These are phyloP conservation scores for Neelides folsomi DNA, from an alignment of 2,888 invertebrate genomes.

Conservation along the genomic window DNA sequence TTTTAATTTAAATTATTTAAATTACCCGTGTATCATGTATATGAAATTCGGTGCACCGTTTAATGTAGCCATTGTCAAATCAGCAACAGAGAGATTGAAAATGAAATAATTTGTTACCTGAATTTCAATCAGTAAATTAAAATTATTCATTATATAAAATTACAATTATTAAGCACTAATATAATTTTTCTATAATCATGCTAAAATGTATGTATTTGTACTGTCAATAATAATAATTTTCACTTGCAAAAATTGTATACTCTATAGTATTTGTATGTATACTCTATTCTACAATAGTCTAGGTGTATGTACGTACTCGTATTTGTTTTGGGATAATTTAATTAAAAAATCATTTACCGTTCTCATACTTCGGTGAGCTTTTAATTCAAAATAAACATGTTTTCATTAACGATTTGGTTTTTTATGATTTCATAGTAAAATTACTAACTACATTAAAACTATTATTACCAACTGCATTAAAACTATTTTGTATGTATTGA, in stretches of 20 bases:
- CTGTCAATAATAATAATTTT: too few relatives aligned
- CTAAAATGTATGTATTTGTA: too few relatives aligned
- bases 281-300: too few relatives aligned
- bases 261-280: too few relatives aligned
- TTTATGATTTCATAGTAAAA: not conserved
- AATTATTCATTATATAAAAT: too few relatives aligned
- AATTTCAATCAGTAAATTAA: too few relatives aligned
- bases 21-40: slow-evolving; percentile 68
- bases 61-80: slow-evolving; percentile 70
- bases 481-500: too few relatives aligned
- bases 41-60: slow-evolving; percentile 84
- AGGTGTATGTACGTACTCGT: too few relatives aligned
- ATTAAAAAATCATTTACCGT: slow-evolving; percentile 39
- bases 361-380: slow-evolving; percentile 69
- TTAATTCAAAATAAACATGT: slow-evolving; percentile 33
- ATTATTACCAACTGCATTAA: not conserved
- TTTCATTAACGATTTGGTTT: not conserved
- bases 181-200: too few relatives aligned
- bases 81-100: slow-evolving; percentile 75
- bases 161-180: too few relatives aligned
- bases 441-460: not conserved
- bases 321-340: too few relatives aligned
- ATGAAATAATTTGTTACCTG: slow-evolving; percentile 78
- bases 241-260: too few relatives aligned
- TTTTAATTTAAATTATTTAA: not conserved